Conservation (phyloP, 2,797 vertebrate species). For the Falco columbarius region DNA sequence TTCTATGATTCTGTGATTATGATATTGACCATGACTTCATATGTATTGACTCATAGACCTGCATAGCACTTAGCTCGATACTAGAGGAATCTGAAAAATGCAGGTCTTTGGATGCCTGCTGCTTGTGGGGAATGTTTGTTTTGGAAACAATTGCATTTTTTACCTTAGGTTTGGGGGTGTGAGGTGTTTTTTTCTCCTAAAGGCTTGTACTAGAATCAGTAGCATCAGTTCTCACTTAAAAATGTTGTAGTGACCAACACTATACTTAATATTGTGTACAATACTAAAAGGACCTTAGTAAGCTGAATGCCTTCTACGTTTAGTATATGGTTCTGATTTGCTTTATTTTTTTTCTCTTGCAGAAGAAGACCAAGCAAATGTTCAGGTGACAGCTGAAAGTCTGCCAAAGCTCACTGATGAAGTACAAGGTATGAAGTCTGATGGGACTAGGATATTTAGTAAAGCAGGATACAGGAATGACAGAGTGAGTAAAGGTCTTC, state of each 20-base stretch:
- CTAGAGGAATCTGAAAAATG: neutral
- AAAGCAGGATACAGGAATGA: slow-evolving; percentile 55
- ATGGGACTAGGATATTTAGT: slow-evolving; percentile 59
- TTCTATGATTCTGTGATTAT: too few species aligned
- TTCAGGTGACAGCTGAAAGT: slow-evolving; percentile 68
- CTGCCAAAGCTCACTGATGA: slow-evolving; percentile 62
- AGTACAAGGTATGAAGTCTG: slow-evolving; percentile 75
- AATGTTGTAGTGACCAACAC: neutral
- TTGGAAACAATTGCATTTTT: neutral
- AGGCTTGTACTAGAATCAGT: neutral
- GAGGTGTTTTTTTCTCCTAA: neutral
- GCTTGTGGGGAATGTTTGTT: neutral
- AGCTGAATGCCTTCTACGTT: neutral
- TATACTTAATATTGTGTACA: neutral
- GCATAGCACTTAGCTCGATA: neutral
- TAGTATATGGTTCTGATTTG: slow-evolving; percentile 23
- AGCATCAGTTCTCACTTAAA: neutral
- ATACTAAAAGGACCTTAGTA: neutral
- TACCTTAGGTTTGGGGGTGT: neutral
- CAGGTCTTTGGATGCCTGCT: neutral
- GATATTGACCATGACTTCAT: neutral
- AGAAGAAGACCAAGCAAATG: slow-evolving; percentile 70
- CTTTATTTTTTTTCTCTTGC: slow-evolving; percentile 36
- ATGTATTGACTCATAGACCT: neutral
- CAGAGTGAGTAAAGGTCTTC: slow-evolving; percentile 59